phyloP scores from a whole-genome alignment of 2,888 invertebrate genomes.

The Micoletzkya japonica region DNA sequence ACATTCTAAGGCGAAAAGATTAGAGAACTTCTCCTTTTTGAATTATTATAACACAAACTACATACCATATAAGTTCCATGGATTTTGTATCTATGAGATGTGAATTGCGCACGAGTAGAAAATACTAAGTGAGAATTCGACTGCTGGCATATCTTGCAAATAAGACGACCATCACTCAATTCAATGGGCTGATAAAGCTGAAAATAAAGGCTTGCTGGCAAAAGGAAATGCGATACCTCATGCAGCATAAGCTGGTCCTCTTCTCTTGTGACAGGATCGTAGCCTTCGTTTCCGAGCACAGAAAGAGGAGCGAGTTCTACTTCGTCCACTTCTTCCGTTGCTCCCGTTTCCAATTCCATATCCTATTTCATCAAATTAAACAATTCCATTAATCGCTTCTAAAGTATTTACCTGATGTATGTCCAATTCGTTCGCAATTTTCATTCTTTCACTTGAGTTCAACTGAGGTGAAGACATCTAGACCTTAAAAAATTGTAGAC shows the following conservation, averaged over 20 bases:
- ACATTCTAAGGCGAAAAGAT: slow-evolving; percentile 4
- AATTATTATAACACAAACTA: background rate
- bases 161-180: slow-evolving; percentile 7
- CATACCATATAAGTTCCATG: slow-evolving; percentile 14
- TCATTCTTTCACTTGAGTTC: too few relatives aligned
- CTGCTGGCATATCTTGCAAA: slow-evolving; percentile 21
- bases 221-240: background rate
- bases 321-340: slow-evolving; percentile 18
- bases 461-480: too few relatives aligned
- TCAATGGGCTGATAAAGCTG: slow-evolving; percentile 21
- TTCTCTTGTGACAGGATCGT: slow-evolving; percentile 1
- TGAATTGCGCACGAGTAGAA: background rate
- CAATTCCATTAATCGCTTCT: too few relatives aligned
- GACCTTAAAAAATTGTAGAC: too few relatives aligned
- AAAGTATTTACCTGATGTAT: too few relatives aligned
- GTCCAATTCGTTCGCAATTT: too few relatives aligned
- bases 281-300: background rate
- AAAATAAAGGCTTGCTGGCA: background rate
- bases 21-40: background rate
- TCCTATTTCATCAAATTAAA: background rate
- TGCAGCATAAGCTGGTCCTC: slow-evolving; percentile 3
- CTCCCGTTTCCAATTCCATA: background rate
- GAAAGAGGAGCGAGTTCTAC: background rate
- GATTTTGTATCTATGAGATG: slow-evolving; percentile 1
- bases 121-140: background rate